Percentiles rank a stretch among this genome's conserved stretches.
Conservation (phyloP, 2,888 invertebrate species). For the Andrena minutula region DNA sequence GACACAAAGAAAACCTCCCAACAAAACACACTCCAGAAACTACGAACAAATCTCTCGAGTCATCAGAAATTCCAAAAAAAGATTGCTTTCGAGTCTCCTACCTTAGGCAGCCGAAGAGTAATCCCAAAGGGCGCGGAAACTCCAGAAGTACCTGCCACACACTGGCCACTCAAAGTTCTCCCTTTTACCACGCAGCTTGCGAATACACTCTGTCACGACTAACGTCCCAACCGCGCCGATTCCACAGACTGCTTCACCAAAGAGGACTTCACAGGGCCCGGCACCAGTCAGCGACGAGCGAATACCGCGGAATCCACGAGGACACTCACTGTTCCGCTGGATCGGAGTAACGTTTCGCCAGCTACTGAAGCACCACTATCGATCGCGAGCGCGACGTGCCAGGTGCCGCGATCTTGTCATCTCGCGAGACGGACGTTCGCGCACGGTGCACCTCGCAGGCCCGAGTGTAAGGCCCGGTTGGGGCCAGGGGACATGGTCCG, state of each 20-base stretch:
- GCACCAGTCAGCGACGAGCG: neutral
- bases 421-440: constrained; percentile 12
- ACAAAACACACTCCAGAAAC: too few species aligned
- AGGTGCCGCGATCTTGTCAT: constrained; percentile 41
- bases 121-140: constrained; percentile 26
- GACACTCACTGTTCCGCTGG: neutral
- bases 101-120: constrained; percentile 4
- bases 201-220: constrained; percentile 34
- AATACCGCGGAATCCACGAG: constrained; percentile 1
- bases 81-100: constrained; percentile 9
- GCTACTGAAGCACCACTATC: neutral
- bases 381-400: constrained; percentile 6
- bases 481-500: constrained; percentile 39
- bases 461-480: neutral
- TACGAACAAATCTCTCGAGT: neutral
- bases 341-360: neutral
- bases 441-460: neutral
- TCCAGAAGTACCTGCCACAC: constrained; percentile 10
- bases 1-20: too few species aligned
- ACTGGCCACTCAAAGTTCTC: constrained; percentile 34
- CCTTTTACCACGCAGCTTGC: neutral
- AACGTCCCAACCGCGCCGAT: neutral
- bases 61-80: neutral
- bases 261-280: neutral
- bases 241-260: neutral